Evolutionary conservation across 2,888 invertebrate species (phyloP), one percentile per base, ranked within the genome.

Genomic region (Gortyna flavago): DNA sequence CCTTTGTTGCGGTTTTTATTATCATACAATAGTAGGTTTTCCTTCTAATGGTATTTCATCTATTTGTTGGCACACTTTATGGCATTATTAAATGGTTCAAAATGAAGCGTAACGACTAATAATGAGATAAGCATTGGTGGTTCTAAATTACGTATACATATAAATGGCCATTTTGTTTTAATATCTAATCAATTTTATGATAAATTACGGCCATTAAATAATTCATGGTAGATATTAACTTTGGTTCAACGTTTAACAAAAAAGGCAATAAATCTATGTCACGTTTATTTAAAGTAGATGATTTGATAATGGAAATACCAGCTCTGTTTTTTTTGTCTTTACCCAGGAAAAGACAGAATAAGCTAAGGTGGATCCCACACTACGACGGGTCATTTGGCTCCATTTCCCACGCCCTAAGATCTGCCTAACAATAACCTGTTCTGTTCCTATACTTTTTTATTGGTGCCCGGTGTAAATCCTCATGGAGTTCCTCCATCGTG

Each of bases 121-220:
- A 35, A 35, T 38, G n/a, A 77, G n/a, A 32, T 38, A 51, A 64
- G 67, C 61, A 54, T 69, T 48, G 18, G n/a, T 78, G 57, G 16
- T 21, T 64, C 21, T 38, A 67, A 57, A 51, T 61, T 35, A 78
- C 51, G 21, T 48, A 3, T 18, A 18, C 18, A 2, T 16, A 16
- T 44, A 69, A 48, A 66, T 62, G 29, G 29, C 57, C 38, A 64
- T 62, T 71, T 67, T 59, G 72, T 35, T 64, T 29, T 72, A 48
- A 69, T 72, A 68, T 67, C 82, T 74, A 70, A 79, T 70, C 11
- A 64, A 38, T 67, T 51, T 67, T 76, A 83, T 73, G 73, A 83
- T 80, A 64, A 68, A 83, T 80, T 51, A 18, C 48, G 44, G 64
- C 59, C 59, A 76, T 71, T 64, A 67, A 73, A 51, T 4, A 54